Conservation (phyloP, 2,113 vertebrate genomes). For the Pelmatolapia mariae region DNA sequence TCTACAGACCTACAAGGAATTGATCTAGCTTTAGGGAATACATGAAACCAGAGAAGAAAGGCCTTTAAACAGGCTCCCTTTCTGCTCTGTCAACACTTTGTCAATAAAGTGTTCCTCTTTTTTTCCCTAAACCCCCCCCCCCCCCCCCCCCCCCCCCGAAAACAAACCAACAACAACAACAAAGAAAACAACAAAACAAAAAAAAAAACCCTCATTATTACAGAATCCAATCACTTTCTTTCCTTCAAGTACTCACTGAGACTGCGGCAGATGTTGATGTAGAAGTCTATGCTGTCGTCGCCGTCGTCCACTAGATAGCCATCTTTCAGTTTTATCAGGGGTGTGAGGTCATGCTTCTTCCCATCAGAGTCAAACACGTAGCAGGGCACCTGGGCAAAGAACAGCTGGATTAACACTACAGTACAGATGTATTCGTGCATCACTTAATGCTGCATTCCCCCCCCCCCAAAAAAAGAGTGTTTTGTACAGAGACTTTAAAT, state of each 20-base stretch:
- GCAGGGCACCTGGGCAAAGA: constrained; percentile 83
- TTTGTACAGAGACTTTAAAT: not conserved
- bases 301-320: constrained; percentile 90
- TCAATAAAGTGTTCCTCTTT: not conserved
- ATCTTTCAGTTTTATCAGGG: constrained; percentile 80
- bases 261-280: constrained; percentile 92
- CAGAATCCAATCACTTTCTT: not conserved
- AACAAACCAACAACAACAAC: not conserved
- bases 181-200: not conserved
- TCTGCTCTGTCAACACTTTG: not conserved
- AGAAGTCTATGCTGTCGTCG: constrained; percentile 78
- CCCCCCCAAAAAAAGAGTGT: not conserved
- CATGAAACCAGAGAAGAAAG: not conserved
- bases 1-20: not conserved
- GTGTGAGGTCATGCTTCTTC: constrained; percentile 90
- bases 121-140: too few species aligned
- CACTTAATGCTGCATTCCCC: not conserved
- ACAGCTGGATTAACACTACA: not conserved
- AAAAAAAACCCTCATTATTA: not conserved
- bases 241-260: constrained; percentile 59
- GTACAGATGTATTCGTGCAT: not conserved
- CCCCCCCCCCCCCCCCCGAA: not conserved
- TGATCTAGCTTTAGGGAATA: not conserved
- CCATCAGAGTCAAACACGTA: constrained; percentile 79
- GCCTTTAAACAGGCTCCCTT: not conserved